Percentiles rank a stretch among this genome's conserved stretches.
These are phyloP conservation scores for Dioctria rufipes DNA, from an alignment of 2,888 invertebrate genomes.

Conservation along the genomic window DNA sequence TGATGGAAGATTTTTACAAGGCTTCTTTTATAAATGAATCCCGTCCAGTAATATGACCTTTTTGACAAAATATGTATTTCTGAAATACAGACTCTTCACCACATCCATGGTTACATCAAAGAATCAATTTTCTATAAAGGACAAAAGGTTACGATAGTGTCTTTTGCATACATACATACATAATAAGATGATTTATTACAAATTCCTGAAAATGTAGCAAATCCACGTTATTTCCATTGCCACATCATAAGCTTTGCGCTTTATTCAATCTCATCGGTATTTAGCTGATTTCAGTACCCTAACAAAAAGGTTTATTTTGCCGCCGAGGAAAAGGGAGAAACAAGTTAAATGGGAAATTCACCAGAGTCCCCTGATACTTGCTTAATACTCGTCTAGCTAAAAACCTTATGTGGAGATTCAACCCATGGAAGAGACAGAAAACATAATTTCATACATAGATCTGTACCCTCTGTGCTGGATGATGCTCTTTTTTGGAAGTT, in stretches of 20 bases:
- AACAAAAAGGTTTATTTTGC: not conserved
- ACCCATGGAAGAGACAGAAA: slow-evolving; percentile 4
- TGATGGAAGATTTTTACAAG: too few species aligned
- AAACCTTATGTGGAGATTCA: slow-evolving; percentile 4
- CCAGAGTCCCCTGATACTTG: slow-evolving; percentile 19
- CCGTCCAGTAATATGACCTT: too few species aligned
- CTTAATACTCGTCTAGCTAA: slow-evolving; percentile 4
- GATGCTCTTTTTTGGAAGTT: not conserved
- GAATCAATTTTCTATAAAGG: too few species aligned
- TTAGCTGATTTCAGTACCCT: not conserved
- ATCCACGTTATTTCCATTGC: not conserved
- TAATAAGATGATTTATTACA: not conserved
- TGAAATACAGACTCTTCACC: too few species aligned
- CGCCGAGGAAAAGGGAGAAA: not conserved
- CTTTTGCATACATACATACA: too few species aligned
- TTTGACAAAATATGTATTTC: too few species aligned
- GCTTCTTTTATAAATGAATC: too few species aligned
- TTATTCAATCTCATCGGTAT: slow-evolving; percentile 1
- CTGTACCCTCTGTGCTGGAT: not conserved
- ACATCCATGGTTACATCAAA: too few species aligned
- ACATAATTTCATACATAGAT: not conserved
- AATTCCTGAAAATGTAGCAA: not conserved
- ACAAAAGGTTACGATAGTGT: too few species aligned
- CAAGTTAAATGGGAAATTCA: not conserved
- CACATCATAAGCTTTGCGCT: slow-evolving; percentile 6